These are phyloP conservation scores for Seriola rivoliana DNA, from an alignment of 2,113 vertebrate genomes.

Conservation along the genomic window DNA sequence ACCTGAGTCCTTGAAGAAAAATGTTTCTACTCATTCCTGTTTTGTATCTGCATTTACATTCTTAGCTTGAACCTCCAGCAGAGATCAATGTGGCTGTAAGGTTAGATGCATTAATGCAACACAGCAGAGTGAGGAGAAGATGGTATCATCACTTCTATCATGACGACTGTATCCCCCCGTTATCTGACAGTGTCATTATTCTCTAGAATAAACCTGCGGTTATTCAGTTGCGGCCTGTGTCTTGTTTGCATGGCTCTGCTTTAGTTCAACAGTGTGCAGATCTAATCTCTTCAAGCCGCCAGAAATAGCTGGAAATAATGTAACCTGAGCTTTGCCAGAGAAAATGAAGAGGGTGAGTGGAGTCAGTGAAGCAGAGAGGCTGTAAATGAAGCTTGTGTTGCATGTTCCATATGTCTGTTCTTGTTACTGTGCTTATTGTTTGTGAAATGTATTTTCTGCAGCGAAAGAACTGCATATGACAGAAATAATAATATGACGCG, in stretches of 20 bases:
- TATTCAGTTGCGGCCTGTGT: not conserved
- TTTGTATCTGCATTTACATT: not conserved
- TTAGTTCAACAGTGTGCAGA: not conserved
- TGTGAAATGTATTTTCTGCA: constrained; percentile 5
- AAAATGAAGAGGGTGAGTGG: not conserved
- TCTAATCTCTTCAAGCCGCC: not conserved
- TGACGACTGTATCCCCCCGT: not conserved
- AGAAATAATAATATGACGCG: constrained; percentile 18
- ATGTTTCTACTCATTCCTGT: not conserved
- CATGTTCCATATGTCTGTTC: constrained; percentile 3
- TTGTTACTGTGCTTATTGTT: not conserved
- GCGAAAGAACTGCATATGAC: not conserved
- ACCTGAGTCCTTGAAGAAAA: not conserved
- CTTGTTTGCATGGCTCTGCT: constrained; percentile 20
- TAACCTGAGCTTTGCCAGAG: constrained; percentile 25
- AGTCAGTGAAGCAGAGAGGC: constrained; percentile 9
- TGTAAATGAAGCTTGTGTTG: constrained; percentile 8
- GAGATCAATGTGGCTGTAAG: constrained; percentile 3
- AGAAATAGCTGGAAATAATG: constrained; percentile 20
- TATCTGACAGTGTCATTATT: not conserved
- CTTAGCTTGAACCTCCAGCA: not conserved
- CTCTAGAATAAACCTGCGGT: constrained; percentile 23
- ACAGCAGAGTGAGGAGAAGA: not conserved
- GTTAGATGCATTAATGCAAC: not conserved
- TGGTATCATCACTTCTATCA: no score